Conservation (phyloP, 1,140 invertebrate genomes). For the Macrobrachium rosenbergii region DNA sequence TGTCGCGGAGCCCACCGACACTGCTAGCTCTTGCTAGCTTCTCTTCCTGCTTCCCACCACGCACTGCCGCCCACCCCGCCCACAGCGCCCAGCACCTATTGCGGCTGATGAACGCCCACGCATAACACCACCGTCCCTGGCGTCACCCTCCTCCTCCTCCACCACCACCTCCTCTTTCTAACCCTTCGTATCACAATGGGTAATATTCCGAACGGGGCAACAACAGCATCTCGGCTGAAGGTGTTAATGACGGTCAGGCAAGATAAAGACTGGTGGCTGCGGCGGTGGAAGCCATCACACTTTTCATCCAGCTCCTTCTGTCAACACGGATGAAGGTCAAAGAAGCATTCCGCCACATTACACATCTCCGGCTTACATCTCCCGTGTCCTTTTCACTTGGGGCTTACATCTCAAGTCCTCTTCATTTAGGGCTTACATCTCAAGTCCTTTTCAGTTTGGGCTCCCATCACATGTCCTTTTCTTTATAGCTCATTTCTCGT, state of each 20-base stretch:
- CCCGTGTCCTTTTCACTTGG: too few species aligned
- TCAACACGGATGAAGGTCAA: constrained; percentile 55
- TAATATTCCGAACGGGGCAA: too few species aligned
- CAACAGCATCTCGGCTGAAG: not conserved
- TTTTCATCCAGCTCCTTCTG: constrained; percentile 39
- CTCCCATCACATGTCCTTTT: too few species aligned
- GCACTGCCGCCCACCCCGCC: constrained; percentile 57
- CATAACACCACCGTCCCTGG: not conserved
- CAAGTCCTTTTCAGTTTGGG: too few species aligned
- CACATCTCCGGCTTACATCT: too few species aligned
- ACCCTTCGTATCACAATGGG: too few species aligned
- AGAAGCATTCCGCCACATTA: constrained; percentile 29
- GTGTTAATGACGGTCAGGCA: constrained; percentile 41
- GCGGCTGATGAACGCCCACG: constrained; percentile 38
- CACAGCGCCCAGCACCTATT: constrained; percentile 31
- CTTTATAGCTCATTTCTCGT: too few species aligned
- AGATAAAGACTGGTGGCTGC: constrained; percentile 39
- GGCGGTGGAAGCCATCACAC: not conserved
- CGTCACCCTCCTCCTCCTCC: constrained; percentile 31
- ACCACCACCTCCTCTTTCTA: constrained; percentile 8
- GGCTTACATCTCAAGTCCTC: too few species aligned
- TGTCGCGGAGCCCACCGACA: constrained; percentile 36
- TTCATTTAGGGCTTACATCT: too few species aligned
- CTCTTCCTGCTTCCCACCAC: constrained; percentile 56
- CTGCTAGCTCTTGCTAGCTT: constrained; percentile 30